Percentiles rank a stretch among this genome's conserved stretches.
These are phyloP conservation scores for Aphidius gifuensis DNA, from an alignment of 1,140 invertebrate genomes.

Conservation along the genomic window DNA sequence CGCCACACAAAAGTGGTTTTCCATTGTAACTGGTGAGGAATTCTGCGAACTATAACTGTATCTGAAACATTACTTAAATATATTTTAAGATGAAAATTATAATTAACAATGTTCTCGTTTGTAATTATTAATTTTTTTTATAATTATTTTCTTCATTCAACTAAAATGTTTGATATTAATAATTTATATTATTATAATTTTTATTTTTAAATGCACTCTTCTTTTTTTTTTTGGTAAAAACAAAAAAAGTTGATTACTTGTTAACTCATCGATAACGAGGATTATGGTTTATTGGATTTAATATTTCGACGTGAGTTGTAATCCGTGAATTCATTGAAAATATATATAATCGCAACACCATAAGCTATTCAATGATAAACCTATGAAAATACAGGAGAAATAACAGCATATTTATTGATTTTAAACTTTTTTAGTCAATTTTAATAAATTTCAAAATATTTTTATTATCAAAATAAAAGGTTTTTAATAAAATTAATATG, in stretches of 20 bases:
- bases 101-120: neutral
- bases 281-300: slow-evolving; percentile 35
- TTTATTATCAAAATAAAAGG: too few relatives aligned
- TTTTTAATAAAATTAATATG: too few relatives aligned
- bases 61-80: slow-evolving; percentile 2
- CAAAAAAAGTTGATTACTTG: too few relatives aligned
- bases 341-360: slow-evolving; percentile 23
- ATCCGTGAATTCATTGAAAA: slow-evolving; percentile 32
- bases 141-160: neutral
- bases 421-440: neutral
- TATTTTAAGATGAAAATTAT: neutral
- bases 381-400: slow-evolving; percentile 32
- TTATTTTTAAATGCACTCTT: too few relatives aligned
- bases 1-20: slow-evolving; percentile 16
- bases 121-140: neutral
- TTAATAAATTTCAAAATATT: too few relatives aligned
- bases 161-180: too few relatives aligned
- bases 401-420: slow-evolving; percentile 21
- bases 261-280: slow-evolving; percentile 18
- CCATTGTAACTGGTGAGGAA: slow-evolving; percentile 9
- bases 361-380: slow-evolving; percentile 27
- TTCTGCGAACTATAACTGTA: neutral
- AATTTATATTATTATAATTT: too few relatives aligned
- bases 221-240: too few relatives aligned
- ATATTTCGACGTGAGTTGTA: slow-evolving; percentile 28